A percentile compares a stretch with the other conserved stretches of the same genome.
Evolutionary conservation across 2,113 vertebrate genomes (phyloP).

Genomic region (Eurystomus gularis): DNA sequence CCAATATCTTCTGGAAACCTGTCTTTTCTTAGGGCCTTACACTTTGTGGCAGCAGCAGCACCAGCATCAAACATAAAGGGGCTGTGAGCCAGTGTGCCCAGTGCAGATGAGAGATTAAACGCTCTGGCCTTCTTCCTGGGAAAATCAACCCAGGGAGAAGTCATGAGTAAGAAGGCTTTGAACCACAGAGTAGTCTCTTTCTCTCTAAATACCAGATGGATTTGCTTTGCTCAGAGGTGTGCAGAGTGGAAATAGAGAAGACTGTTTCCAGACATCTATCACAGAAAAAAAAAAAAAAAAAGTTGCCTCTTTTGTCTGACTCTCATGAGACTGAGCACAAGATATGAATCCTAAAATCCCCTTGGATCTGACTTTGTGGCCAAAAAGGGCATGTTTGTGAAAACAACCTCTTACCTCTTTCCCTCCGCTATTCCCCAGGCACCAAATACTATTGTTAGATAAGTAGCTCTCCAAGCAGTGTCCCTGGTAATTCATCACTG

Average conservation of each 20-base stretch:
- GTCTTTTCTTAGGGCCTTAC: not conserved
- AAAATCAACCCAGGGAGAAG: not conserved
- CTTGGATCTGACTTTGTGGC: not conserved
- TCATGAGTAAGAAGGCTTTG: not conserved
- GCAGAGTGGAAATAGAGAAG: not conserved
- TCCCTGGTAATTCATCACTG: not conserved
- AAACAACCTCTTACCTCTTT: not conserved
- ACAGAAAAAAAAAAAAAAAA: not conserved
- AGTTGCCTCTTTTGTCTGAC: not conserved
- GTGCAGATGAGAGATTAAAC: not conserved
- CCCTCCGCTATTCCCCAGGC: not conserved
- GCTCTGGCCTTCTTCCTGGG: not conserved
- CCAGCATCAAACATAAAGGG: not conserved
- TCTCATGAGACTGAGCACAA: not conserved
- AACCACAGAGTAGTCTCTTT: not conserved
- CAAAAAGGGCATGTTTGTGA: not conserved
- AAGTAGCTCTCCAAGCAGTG: not conserved
- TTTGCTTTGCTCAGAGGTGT: not conserved
- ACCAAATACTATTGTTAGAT: not conserved
- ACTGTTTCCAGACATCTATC: not conserved
- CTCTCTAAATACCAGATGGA: not conserved
- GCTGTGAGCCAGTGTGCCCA: not conserved
- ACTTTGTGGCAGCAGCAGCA: not conserved
- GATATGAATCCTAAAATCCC: not conserved
- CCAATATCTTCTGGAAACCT: accelerated